phyloP scores from a whole-genome alignment of 1,140 invertebrate genomes.

The Rhizoglyphus robini region DNA sequence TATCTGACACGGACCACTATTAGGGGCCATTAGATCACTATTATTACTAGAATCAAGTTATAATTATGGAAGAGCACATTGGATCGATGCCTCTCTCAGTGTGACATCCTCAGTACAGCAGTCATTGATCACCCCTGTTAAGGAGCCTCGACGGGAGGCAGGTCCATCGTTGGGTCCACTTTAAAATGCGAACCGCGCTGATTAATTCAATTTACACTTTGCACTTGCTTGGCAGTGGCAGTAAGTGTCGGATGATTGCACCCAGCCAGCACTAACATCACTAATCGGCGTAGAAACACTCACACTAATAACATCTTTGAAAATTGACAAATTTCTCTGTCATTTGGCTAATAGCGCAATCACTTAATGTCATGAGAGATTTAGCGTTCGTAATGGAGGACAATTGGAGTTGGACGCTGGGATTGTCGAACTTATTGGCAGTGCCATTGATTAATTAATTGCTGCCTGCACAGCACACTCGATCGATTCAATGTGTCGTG shows the following conservation, averaged over 20 bases:
- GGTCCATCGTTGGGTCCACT: no score
- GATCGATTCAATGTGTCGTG: no score
- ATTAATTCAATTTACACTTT: slow-evolving; percentile 8
- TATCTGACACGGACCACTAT: no score
- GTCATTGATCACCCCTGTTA: no score
- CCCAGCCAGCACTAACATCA: background rate
- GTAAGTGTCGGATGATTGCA: background rate
- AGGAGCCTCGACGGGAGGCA: no score
- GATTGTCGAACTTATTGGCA: background rate
- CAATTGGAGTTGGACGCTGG: background rate
- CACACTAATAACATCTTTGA: slow-evolving; percentile 13
- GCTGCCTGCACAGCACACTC: background rate
- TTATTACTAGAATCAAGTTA: no score
- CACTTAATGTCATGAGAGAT: background rate
- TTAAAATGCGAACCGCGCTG: background rate
- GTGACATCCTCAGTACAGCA: no score
- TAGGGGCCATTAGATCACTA: no score
- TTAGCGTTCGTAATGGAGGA: background rate
- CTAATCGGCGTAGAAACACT: background rate
- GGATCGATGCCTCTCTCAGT: no score
- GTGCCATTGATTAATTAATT: background rate
- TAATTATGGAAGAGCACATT: no score
- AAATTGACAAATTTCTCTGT: slow-evolving; percentile 11
- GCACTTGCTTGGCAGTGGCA: background rate
- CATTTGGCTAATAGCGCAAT: background rate